phyloP scores from a whole-genome alignment of 2,113 vertebrate genomes.

The Microcebus ravelobensis region DNA sequence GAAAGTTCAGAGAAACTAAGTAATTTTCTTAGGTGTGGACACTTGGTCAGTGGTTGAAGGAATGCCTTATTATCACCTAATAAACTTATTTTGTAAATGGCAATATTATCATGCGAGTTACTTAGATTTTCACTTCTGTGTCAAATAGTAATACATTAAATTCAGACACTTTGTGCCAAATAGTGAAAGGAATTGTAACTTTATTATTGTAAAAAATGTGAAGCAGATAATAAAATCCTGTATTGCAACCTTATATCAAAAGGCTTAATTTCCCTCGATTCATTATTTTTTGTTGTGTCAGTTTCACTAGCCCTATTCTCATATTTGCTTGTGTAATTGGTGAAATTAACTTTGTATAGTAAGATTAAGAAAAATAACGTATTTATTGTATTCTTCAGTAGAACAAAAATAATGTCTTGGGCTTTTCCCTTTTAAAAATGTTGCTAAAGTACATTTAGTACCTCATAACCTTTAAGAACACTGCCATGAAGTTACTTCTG shows the following conservation, averaged over 20 bases:
- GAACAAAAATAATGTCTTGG: constrained; percentile 38
- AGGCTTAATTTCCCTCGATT: background rate
- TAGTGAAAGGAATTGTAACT: background rate
- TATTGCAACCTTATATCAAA: background rate
- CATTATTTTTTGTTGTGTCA: background rate
- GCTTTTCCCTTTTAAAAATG: background rate
- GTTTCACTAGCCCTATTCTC: background rate
- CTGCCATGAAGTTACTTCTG: constrained; percentile 33
- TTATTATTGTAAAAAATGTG: background rate
- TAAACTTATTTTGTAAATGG: background rate
- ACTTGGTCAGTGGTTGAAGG: background rate
- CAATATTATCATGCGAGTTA: background rate
- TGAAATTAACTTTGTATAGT: constrained; percentile 29
- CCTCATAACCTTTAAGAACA: constrained; percentile 26
- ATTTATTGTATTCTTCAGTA: constrained; percentile 28
- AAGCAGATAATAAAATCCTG: constrained; percentile 12
- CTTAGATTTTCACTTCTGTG: background rate
- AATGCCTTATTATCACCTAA: background rate
- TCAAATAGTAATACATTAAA: background rate
- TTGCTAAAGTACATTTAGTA: constrained; percentile 28
- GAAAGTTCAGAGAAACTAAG: background rate
- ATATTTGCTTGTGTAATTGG: constrained; percentile 36
- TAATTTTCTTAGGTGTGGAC: background rate
- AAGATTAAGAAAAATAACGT: constrained; percentile 15
- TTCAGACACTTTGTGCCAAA: background rate